Evolutionary conservation across 2,888 invertebrate genomes (phyloP).

Genomic region (Dasysyrphus albostriatus): DNA sequence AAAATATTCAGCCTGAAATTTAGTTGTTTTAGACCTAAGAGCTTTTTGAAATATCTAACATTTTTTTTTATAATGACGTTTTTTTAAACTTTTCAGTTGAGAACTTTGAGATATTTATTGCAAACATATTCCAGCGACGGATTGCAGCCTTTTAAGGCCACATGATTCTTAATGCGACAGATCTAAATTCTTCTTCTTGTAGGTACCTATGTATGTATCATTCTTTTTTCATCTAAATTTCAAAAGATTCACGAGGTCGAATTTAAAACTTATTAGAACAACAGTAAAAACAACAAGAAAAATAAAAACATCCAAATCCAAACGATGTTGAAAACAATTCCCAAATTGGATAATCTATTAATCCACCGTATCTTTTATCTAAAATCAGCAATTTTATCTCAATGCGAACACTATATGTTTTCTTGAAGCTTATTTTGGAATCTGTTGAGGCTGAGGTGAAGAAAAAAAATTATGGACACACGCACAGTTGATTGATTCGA

Average conservation of each 20-base stretch:
- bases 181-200: slow-evolving; percentile 18
- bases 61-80: slow-evolving; percentile 57
- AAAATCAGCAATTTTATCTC: slow-evolving; percentile 38
- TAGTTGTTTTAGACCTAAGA: slow-evolving; percentile 4
- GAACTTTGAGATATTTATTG: slow-evolving; percentile 52
- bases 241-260: slow-evolving; percentile 28
- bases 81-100: slow-evolving; percentile 17
- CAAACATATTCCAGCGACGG: slow-evolving; percentile 11
- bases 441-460: slow-evolving; percentile 31
- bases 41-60: slow-evolving; percentile 32
- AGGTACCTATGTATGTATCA: background rate
- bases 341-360: slow-evolving; percentile 55
- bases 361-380: slow-evolving; percentile 48
- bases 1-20: slow-evolving; percentile 27
- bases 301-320: background rate
- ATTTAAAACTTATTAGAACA: background rate
- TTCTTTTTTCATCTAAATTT: slow-evolving; percentile 25
- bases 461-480: slow-evolving; percentile 36
- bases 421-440: slow-evolving; percentile 5
- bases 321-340: slow-evolving; percentile 39
- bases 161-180: background rate
- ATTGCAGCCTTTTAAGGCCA: slow-evolving; percentile 7
- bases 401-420: background rate
- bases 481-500: slow-evolving; percentile 47
- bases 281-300: background rate